Percentiles rank a stretch among this genome's conserved stretches.
Evolutionary conservation across 2,113 vertebrate species (phyloP).

Genomic region (Tachysurus vachellii): DNA sequence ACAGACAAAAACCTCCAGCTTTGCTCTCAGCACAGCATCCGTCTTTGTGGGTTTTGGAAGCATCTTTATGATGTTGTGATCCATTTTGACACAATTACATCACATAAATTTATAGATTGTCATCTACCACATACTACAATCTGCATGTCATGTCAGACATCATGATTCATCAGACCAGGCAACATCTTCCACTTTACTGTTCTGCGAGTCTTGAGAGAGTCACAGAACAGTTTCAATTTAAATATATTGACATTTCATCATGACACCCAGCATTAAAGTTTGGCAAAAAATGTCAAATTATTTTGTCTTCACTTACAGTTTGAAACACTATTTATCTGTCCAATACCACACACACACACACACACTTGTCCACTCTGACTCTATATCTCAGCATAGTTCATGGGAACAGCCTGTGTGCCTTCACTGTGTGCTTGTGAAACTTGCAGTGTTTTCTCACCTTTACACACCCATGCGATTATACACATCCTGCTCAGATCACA

Average conservation of each 20-base stretch:
- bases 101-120: background rate
- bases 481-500: background rate
- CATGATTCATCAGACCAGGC: background rate
- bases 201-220: too few species aligned
- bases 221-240: too few species aligned
- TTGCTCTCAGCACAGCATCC: background rate
- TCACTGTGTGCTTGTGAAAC: constrained; percentile 24
- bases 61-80: background rate
- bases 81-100: background rate
- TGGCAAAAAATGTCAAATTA: too few species aligned
- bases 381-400: background rate
- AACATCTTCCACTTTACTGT: background rate
- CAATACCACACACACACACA: background rate
- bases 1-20: background rate
- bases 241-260: background rate
- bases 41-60: background rate
- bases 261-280: background rate
- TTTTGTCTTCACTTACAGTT: background rate
- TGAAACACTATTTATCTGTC: background rate
- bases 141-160: background rate
- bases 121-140: background rate
- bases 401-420: background rate
- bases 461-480: constrained; percentile 1
- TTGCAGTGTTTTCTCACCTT: constrained; percentile 10
- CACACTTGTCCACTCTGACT: background rate